These are phyloP conservation scores for Pachypanchax playfairii DNA, from an alignment of 2,113 vertebrate species.

Conservation along the genomic window DNA sequence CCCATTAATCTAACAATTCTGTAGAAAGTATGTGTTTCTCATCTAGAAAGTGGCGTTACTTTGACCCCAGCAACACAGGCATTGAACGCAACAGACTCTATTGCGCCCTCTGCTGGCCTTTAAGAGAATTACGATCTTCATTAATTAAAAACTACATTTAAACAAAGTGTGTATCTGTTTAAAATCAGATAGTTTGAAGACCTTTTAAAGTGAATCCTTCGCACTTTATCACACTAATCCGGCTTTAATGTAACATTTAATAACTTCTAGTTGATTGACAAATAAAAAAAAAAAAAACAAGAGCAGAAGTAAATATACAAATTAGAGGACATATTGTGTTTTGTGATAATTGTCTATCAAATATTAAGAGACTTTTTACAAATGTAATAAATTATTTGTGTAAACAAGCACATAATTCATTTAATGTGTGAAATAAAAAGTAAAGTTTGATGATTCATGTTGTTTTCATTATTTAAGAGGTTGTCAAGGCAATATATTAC, in stretches of 20 bases:
- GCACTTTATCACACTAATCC: neutral
- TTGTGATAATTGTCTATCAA: too few relatives aligned
- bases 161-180: too few relatives aligned
- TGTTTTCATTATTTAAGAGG: too few relatives aligned
- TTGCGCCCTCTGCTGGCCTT: slow-evolving; percentile 81
- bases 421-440: too few relatives aligned
- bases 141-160: too few relatives aligned
- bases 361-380: too few relatives aligned
- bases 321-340: too few relatives aligned
- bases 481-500: too few relatives aligned
- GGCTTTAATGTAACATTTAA: neutral
- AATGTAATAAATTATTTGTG: too few relatives aligned
- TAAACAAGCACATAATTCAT: too few relatives aligned
- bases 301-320: rapidly evolving
- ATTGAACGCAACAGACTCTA: slow-evolving; percentile 55
- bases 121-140: slow-evolving; percentile 6
- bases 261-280: neutral
- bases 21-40: slow-evolving; percentile 10
- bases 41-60: slow-evolving; percentile 26
- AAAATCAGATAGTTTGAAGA: neutral
- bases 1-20: neutral
- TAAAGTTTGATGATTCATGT: too few relatives aligned
- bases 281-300: neutral
- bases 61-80: slow-evolving; percentile 50
- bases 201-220: neutral